Evolutionary conservation across 2,113 vertebrate species (phyloP), one percentile per base, ranked within the genome.

Genomic region (Xenus cinereus): DNA sequence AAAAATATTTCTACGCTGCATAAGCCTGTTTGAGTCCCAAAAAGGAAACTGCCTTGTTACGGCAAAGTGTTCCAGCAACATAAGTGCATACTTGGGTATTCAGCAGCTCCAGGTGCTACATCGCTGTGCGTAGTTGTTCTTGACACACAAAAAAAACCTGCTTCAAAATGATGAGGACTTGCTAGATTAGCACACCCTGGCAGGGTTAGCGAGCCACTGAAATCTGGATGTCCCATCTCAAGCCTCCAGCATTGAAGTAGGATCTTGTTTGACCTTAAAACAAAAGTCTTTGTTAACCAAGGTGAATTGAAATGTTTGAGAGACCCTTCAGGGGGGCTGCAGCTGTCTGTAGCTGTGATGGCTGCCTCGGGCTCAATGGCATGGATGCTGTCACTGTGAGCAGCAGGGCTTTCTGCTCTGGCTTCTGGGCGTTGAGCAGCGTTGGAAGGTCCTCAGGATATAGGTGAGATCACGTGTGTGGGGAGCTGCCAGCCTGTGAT

Each of bases 381-480:
- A 68, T 0, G 10, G 77, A 28, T 93, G 84, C 45, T 85, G 5
- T 76, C 1, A 3, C 74, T 62, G 62, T 33, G 69, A 87, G 60
- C 60, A 50, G 73, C 22, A 3, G n/a, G 69, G 53, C 51, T 84
- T 74, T 62, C 24, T 4, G 1, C 46, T 67, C 8, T 66, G 62
- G 21, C 24, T 75, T 6, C 54, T 21, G 2, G 35, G 30, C 1
- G 0, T 39, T 2, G 19, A 51, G 72, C 22, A 23, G 14, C 0
- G 2, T 22, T 76, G 83, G 77, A 89, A 46, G 23, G 12, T 76
- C 32, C 39, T 72, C 7, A 7, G 63, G 32, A 48, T 0, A 3
- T 9, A 39, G 0, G 3, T 51, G 45, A 71, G 77, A 71, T 28
- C 27, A 35, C 26, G 12, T 78, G 48, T 4, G 1, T 33, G 53